Evolutionary conservation across 2,888 invertebrate genomes (phyloP), one percentile per base, ranked within the genome.

Genomic region (Lithophane leautieri): DNA sequence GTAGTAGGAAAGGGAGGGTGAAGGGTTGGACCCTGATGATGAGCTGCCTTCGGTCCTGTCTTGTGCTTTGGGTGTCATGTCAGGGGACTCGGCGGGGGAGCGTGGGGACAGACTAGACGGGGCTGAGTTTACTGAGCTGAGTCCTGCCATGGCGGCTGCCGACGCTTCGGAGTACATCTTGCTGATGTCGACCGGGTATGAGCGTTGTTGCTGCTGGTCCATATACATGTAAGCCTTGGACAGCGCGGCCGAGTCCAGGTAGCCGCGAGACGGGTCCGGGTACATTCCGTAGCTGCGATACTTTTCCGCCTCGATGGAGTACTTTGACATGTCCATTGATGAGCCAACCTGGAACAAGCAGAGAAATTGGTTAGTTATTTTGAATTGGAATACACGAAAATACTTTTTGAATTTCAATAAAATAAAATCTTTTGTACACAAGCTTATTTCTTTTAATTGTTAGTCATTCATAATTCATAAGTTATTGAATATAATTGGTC

Each of bases 141-240:
- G 86, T 0, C 97, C 97, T 0, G 97, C 97, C 92, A 97, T 97
- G 65, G 97, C 97, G 0, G 97, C 96, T 0, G 97, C 97, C 28
- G 97, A 97, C 0, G 97, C 97, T 83, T 97, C 97, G 25, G 97
- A 97, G 90, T 97, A 97, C 96, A 97, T 97, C 91, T 98, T 97
- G 85, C 97, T 97, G 87, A 97, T 97, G 91, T 98, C 98, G 89
- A 98, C 96, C 0, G 97, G 96, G 78, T 97, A 97, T 0, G 95
- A 93, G 78, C 96, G 91, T 42, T 96, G 96, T 76, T 96, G 97
- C 70, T 96, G 97, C 80, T 97, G 97, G 88, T 98, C 98, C 97
- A 98, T 98, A 94, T 98, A 98, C 97, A 98, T 97, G 93, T 98
- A 98, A 1, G 98, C 98, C 91, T 98, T 98, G 90, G 97, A 97